Base-by-base conservation (phyloP, 2,113 vertebrate species). In the Macrotus californicus region DNA sequence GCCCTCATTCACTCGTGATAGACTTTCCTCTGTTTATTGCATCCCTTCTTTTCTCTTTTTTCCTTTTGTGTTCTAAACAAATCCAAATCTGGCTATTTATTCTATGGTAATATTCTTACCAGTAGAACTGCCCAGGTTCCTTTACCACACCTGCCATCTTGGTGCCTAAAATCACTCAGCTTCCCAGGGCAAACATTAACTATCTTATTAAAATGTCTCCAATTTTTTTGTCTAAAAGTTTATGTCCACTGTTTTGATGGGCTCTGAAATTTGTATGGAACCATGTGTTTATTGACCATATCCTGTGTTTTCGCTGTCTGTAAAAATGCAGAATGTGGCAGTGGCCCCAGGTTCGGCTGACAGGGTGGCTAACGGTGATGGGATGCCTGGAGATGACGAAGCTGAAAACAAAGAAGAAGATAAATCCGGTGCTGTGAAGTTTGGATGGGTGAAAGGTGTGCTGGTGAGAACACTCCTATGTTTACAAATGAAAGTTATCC, bases 361-460 rank as follows among this genome's bases (percentile, higher is more conserved):
- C 88, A 98, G 99, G 85, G 95, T 97, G 10, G 98, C 98, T 3
- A 99, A 98, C 12, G 99, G 99, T 29, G 98, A 99, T 0, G 98
- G 98, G 91, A 97, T 97, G 1, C 15, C 98, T 4, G 98, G 97
- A 76, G 99, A 99, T 0, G 99, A 99, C 95, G 98, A 99, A 91
- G 98, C 98, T 59, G 98, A n/a, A 52, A 39, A 81, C 64, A 98
- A 98, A 54, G 98, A 98, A 69, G 98, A 99, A 3, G 94, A 81
- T 7, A 97, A 97, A 43, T 61, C 94, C 1, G 99, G 99, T 41
- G 81, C 94, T 34, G 98, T 99, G 86, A 99, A 99, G 98, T 99
- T 99, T 0, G 99, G 99, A 97, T 99, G 99, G 99, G 99, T 99
- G 97, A 99, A 99, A 97, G 99, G 99, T 54, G 99, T 99, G 96